phyloP scores from a whole-genome alignment of 2,797 vertebrate species.

The Capromys pilorides region DNA sequence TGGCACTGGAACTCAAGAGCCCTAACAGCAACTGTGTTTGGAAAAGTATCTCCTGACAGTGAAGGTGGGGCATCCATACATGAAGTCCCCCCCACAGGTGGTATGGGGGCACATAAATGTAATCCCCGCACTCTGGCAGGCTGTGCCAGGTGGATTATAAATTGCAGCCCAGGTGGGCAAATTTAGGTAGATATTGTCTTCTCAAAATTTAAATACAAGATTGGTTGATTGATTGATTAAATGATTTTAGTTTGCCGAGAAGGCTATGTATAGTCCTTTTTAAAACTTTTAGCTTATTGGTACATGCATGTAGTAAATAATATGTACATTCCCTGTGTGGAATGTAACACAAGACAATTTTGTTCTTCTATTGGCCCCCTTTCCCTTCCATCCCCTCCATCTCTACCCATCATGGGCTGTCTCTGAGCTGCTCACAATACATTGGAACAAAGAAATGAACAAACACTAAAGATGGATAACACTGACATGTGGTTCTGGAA shows the following conservation, averaged over 20 bases:
- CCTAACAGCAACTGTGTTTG: background rate
- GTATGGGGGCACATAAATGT: background rate
- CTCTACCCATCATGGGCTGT: background rate
- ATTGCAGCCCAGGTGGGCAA: background rate
- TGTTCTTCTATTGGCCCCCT: too few relatives aligned
- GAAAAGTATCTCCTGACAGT: background rate
- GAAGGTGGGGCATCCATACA: background rate
- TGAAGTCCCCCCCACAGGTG: rapidly evolving
- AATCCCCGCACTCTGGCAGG: background rate
- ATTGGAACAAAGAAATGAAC: background rate
- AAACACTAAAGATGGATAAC: background rate
- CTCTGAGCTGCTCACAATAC: background rate
- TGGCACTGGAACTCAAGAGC: background rate
- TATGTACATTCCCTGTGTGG: background rate
- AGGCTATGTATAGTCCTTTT: background rate
- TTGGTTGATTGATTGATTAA: background rate
- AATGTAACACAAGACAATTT: background rate
- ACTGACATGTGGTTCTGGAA: background rate
- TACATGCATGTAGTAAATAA: background rate
- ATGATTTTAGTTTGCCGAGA: background rate
- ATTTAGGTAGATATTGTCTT: background rate
- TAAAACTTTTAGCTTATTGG: background rate
- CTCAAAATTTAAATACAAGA: background rate
- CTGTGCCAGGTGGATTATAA: background rate
- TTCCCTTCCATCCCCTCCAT: background rate